phyloP scores from a whole-genome alignment of 2,888 invertebrate species.

The Oscheius sp. region DNA sequence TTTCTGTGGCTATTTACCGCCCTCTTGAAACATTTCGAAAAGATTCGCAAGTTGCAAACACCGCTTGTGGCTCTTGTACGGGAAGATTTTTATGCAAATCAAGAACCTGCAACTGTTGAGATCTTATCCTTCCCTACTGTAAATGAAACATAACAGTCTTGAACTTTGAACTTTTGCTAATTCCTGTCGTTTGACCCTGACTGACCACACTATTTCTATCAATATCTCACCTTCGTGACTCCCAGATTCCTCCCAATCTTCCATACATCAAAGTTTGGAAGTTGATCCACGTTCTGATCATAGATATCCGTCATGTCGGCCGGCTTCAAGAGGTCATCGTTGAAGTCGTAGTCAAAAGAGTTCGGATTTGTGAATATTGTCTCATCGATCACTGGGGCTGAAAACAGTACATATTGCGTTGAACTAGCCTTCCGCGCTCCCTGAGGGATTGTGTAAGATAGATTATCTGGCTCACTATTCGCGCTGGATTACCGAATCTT shows the following conservation, averaged over 20 bases:
- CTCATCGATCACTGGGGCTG: constrained; percentile 51
- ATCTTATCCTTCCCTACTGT: not conserved
- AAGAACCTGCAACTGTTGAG: not conserved
- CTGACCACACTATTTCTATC: not conserved
- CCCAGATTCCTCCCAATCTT: constrained; percentile 48
- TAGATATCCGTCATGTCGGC: constrained; percentile 53
- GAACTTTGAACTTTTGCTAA: not conserved
- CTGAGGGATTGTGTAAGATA: too few species aligned
- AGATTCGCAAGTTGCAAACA: too few species aligned
- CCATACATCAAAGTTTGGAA: constrained; percentile 50
- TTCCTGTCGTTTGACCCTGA: too few species aligned
- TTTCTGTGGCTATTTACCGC: too few species aligned
- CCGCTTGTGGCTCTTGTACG: too few species aligned
- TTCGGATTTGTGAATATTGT: constrained; percentile 54
- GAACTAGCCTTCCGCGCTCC: too few species aligned
- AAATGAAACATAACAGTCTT: not conserved
- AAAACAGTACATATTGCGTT: constrained; percentile 9
- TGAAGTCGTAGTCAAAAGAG: constrained; percentile 58
- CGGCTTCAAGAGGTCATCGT: constrained; percentile 49
- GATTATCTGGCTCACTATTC: not conserved
- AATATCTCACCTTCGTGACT: constrained; percentile 44
- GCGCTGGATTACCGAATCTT: not conserved
- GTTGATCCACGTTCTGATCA: constrained; percentile 52
- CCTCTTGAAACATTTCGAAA: too few species aligned
- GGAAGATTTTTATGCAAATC: too few species aligned